Conservation (phyloP, 1,140 invertebrate species). For the Rhyacophila brunnea region DNA sequence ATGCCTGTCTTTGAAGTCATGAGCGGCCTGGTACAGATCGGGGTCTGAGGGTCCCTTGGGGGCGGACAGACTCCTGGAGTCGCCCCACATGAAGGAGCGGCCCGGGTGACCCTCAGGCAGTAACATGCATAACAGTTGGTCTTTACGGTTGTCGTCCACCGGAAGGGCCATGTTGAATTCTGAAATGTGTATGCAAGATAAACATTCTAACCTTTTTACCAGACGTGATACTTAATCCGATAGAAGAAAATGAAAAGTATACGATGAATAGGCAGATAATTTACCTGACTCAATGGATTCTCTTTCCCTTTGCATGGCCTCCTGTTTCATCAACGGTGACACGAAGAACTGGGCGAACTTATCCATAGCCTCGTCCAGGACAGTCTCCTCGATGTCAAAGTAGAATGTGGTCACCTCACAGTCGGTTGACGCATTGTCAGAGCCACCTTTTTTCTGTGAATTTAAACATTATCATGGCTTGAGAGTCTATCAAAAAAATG, state of each 20-base stretch:
- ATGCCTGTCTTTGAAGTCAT: conserved; percentile 77
- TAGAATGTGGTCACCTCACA: conserved; percentile 84
- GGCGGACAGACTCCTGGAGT: conserved; percentile 72
- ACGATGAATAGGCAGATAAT: too few species aligned
- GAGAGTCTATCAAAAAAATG: too few species aligned
- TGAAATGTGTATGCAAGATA: too few species aligned
- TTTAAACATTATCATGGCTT: too few species aligned
- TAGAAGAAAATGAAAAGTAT: too few species aligned
- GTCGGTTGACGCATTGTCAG: conserved; percentile 80
- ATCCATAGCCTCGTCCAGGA: conserved; percentile 72
- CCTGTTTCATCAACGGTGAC: conserved; percentile 79
- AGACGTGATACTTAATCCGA: too few species aligned
- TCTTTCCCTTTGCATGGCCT: conserved; percentile 86
- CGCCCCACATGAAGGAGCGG: conserved; percentile 83
- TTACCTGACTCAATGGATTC: conserved; percentile 88
- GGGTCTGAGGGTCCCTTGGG: conserved; percentile 61
- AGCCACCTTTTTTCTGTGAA: conserved; percentile 70
- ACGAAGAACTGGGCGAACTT: conserved; percentile 91
- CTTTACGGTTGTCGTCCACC: conserved; percentile 65
- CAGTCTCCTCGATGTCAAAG: conserved; percentile 81
- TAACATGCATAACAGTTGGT: conserved; percentile 71
- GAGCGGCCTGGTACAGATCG: conserved; percentile 62
- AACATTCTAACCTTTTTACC: too few species aligned
- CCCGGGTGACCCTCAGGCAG: conserved; percentile 71
- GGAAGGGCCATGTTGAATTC: conserved; percentile 75